Evolutionary conservation across 1,140 invertebrate genomes (phyloP).

Genomic region (Caerostris darwini): DNA sequence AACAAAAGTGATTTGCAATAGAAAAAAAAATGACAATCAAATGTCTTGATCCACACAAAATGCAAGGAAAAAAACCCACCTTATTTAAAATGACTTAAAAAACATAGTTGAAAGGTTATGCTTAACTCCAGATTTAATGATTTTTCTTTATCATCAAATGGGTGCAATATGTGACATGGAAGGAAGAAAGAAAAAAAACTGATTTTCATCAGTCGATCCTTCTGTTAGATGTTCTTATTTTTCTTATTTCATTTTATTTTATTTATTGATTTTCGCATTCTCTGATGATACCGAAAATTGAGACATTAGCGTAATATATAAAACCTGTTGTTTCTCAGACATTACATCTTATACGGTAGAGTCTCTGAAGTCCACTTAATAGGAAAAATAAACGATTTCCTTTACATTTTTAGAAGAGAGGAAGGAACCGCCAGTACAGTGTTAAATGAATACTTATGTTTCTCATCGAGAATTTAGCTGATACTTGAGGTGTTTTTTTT

Average conservation of each 20-base stretch:
- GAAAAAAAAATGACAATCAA: no score
- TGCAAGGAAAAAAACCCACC: no score
- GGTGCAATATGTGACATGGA: neutral
- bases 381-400: slow-evolving; percentile 35
- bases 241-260: no score
- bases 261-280: neutral
- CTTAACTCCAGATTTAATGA: neutral
- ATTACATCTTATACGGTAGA: neutral
- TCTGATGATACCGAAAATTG: slow-evolving; percentile 17
- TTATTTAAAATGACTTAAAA: neutral
- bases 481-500: neutral
- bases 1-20: no score
- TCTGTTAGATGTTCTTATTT: neutral
- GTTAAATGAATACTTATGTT: slow-evolving; percentile 32
- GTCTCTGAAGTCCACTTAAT: neutral
- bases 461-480: slow-evolving; percentile 17
- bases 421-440: neutral
- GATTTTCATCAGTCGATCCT: slow-evolving; percentile 29
- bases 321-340: slow-evolving; percentile 32
- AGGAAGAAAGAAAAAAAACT: slow-evolving; percentile 20
- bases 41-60: no score
- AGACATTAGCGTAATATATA: slow-evolving; percentile 13
- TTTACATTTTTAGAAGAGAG: neutral
- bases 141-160: slow-evolving; percentile 25
- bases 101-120: no score